Conservation (phyloP, 1,140 invertebrate genomes). For the Trachymyrmex septentrionalis region DNA sequence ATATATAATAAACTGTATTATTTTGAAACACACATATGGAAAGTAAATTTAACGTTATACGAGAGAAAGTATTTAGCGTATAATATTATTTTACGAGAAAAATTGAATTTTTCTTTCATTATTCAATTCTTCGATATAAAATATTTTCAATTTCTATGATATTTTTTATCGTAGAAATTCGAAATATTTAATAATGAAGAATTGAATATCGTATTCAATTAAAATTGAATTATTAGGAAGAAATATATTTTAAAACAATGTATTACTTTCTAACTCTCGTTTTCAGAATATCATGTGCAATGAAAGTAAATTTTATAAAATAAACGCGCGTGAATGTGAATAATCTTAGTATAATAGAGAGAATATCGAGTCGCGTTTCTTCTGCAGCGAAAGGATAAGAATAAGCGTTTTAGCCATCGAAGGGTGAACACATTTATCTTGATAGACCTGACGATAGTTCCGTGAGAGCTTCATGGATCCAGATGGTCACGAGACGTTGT, state of each 20-base stretch:
- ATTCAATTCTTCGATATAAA: neutral
- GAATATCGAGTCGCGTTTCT: constrained; percentile 13
- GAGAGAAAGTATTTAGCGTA: neutral
- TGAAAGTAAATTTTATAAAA: constrained; percentile 4
- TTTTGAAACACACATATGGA: neutral
- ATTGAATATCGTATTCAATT: no score
- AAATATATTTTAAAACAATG: no score
- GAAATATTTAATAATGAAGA: no score
- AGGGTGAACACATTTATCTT: constrained; percentile 45
- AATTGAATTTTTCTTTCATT: neutral
- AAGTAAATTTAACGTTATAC: neutral
- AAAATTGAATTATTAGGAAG: no score
- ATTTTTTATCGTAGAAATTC: neutral
- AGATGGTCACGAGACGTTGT: neutral
- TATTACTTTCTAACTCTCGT: neutral
- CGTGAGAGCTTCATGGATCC: constrained; percentile 6
- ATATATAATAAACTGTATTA: neutral
- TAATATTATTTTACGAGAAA: neutral
- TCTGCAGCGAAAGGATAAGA: constrained; percentile 20
- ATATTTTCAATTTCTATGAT: neutral
- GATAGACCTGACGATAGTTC: neutral
- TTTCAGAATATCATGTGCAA: neutral
- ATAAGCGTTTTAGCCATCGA: neutral
- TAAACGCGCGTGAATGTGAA: neutral
- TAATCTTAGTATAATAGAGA: neutral